Percentiles rank a stretch among this genome's conserved stretches.
Conservation (phyloP, 2,888 invertebrate species). For the Drosophila paranaensis region DNA sequence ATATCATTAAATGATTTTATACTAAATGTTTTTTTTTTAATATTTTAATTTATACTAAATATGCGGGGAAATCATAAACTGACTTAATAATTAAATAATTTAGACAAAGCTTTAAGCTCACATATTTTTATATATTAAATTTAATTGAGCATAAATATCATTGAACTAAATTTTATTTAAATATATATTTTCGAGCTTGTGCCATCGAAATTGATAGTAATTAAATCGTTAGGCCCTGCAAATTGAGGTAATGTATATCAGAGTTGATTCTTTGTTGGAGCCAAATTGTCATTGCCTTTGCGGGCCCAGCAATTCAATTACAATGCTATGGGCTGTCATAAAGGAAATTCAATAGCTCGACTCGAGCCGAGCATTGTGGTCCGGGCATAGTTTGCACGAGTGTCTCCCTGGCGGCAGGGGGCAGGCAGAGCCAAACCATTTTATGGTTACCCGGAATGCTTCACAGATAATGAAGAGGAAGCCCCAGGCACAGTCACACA, state of each 20-base stretch:
- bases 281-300: conserved; percentile 23
- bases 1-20: background rate
- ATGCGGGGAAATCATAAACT: background rate
- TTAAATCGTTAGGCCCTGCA: background rate
- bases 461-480: conserved; percentile 74
- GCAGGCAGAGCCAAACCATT: conserved; percentile 20
- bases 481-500: conserved; percentile 50
- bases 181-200: no score
- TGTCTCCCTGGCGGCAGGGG: background rate
- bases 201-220: no score
- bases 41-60: background rate
- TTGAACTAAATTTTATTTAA: background rate
- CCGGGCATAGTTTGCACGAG: conserved; percentile 11
- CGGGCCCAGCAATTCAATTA: conserved; percentile 62
- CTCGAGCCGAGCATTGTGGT: conserved; percentile 37
- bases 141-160: background rate
- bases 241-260: conserved; percentile 6
- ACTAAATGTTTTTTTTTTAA: no score
- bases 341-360: conserved; percentile 51
- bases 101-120: background rate
- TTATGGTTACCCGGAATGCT: conserved; percentile 44
- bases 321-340: conserved; percentile 50
- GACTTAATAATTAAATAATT: background rate
- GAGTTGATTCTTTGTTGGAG: conserved; percentile 7
- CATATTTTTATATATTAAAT: background rate